A percentile compares a stretch with the other conserved stretches of the same genome.
Conservation (phyloP, 2,888 invertebrate species). For the Epistrophe grossulariae region DNA sequence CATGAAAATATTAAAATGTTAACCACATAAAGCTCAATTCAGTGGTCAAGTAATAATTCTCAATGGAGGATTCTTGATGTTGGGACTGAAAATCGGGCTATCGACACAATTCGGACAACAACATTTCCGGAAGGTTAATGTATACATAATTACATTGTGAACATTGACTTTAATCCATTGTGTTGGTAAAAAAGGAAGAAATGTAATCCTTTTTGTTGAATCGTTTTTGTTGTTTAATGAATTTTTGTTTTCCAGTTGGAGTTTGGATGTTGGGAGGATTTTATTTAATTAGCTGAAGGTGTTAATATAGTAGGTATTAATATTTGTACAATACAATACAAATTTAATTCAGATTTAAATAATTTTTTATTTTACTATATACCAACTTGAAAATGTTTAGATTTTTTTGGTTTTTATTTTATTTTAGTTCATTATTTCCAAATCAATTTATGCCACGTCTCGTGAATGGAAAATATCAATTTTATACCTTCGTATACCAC, state of each 20-base stretch:
- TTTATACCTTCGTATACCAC: too few species aligned
- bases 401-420: too few species aligned
- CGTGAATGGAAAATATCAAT: too few species aligned
- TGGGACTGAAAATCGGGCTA: conserved; percentile 1
- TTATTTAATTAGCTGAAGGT: background rate
- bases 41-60: conserved; percentile 47
- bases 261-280: background rate
- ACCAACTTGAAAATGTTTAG: too few species aligned
- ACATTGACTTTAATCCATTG: conserved; percentile 26
- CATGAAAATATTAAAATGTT: conserved; percentile 70
- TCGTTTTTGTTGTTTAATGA: background rate
- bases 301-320: too few species aligned
- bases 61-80: background rate
- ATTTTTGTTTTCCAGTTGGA: background rate
- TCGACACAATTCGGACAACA: conserved; percentile 32
- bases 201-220: conserved; percentile 5
- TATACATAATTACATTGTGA: conserved; percentile 53
- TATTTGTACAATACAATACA: too few species aligned
- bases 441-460: too few species aligned
- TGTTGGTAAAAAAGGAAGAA: background rate
- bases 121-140: conserved; percentile 55
- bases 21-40: conserved; percentile 57
- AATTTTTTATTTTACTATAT: too few species aligned
- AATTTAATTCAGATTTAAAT: too few species aligned
- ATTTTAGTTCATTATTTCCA: too few species aligned